These are phyloP conservation scores for Ochlodes sylvanus DNA, from an alignment of 2,888 invertebrate species.

Conservation along the genomic window DNA sequence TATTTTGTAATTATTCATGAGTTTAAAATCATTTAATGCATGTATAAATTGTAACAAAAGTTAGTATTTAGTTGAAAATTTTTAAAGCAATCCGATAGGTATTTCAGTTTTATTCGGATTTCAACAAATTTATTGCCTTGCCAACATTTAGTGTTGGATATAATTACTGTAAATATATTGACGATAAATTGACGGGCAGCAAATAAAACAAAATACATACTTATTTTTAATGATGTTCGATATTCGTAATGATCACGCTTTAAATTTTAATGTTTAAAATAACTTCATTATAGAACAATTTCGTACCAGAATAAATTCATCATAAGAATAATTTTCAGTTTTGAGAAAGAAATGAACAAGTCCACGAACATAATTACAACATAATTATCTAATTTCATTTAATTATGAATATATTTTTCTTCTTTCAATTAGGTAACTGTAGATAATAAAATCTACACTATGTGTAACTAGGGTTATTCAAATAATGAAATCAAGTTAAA, in stretches of 20 bases:
- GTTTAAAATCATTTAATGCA: too few relatives aligned
- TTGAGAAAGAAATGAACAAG: slow-evolving; percentile 19
- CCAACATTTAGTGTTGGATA: too few relatives aligned
- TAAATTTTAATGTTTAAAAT: too few relatives aligned
- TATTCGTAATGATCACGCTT: not conserved
- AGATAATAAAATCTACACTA: not conserved
- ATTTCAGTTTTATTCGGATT: too few relatives aligned
- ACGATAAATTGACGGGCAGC: not conserved
- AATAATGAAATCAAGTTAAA: not conserved
- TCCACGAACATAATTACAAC: not conserved
- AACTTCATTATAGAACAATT: not conserved
- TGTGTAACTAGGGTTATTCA: not conserved
- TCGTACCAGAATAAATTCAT: not conserved
- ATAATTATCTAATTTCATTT: not conserved
- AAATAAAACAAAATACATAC: not conserved
- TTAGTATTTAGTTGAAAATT: too few relatives aligned
- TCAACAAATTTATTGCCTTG: too few relatives aligned
- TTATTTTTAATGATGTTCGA: not conserved
- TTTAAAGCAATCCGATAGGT: too few relatives aligned
- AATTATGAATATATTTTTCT: not conserved
- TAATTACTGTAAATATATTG: too few relatives aligned
- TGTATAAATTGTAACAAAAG: too few relatives aligned
- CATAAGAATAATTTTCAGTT: not conserved
- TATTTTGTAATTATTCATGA: too few relatives aligned
- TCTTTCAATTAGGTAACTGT: not conserved